Conservation (phyloP, 2,797 vertebrate species). For the Brotula barbata region DNA sequence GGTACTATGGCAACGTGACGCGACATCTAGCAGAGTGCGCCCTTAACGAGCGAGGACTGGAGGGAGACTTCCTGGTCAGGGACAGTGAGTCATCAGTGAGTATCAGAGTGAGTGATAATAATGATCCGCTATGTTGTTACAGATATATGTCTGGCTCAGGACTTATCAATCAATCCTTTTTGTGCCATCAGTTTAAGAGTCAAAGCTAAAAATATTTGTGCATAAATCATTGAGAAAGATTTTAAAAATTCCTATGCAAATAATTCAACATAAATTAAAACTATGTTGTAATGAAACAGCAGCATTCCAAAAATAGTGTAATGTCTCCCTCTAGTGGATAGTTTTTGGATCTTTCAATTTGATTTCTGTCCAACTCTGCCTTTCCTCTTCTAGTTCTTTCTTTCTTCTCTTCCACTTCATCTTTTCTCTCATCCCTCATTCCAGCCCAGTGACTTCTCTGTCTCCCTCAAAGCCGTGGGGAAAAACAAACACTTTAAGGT, state of each 20-base stretch:
- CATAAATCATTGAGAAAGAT: too few species aligned
- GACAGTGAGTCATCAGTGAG: constrained; percentile 99
- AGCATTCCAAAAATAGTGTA: not conserved
- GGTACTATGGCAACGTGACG: constrained; percentile 95
- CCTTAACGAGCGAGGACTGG: constrained; percentile 90
- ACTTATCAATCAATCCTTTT: too few species aligned
- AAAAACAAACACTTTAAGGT: constrained; percentile 99
- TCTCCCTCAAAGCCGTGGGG: constrained; percentile 93
- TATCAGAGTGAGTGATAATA: too few species aligned
- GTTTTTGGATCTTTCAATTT: too few species aligned
- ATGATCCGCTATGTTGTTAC: too few species aligned
- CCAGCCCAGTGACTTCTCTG: constrained; percentile 97
- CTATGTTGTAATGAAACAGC: too few species aligned
- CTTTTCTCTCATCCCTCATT: constrained; percentile 9
- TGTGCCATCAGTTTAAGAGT: too few species aligned
- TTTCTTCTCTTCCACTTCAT: not conserved
- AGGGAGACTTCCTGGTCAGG: constrained; percentile 97
- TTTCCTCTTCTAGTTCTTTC: too few species aligned
- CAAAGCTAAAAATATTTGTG: too few species aligned
- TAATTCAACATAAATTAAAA: not conserved
- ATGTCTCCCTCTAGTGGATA: constrained; percentile 13
- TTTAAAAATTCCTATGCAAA: too few species aligned
- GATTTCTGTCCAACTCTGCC: too few species aligned
- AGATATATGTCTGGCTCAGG: too few species aligned
- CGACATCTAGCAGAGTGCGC: constrained; percentile 92